Percentiles rank a stretch among this genome's conserved stretches.
Evolutionary conservation across 2,797 vertebrate genomes (phyloP).

Genomic region (Spatula clypeata): DNA sequence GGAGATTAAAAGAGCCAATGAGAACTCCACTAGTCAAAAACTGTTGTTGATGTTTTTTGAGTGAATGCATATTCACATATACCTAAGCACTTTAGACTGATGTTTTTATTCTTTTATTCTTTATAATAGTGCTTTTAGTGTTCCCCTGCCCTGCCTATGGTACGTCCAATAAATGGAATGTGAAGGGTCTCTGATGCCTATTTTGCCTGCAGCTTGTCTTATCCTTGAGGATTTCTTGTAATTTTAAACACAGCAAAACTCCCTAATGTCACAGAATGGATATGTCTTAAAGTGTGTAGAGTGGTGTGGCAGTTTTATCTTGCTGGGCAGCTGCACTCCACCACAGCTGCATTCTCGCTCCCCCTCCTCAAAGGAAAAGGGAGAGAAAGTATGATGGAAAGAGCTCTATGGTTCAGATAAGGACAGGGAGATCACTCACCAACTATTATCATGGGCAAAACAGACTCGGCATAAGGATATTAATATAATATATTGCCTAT

Average conservation of each 20-base stretch:
- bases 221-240: not conserved
- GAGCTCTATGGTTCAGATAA: no score
- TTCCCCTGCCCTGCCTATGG: fast-evolving
- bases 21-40: not conserved
- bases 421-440: no score
- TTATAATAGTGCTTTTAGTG: not conserved
- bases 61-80: not conserved
- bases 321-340: no score
- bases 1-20: not conserved
- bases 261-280: no score
- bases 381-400: no score
- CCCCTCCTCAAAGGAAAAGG: no score
- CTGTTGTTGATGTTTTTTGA: not conserved
- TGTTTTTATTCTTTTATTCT: not conserved
- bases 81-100: not conserved
- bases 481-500: no score
- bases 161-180: not conserved
- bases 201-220: not conserved
- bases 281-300: not conserved
- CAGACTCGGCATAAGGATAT: no score
- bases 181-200: not conserved
- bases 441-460: no score
- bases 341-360: no score
- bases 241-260: not conserved
- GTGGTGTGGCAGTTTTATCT: no score